Conservation (phyloP, 1,140 invertebrate genomes). For the Leptinotarsa undecemlineata region DNA sequence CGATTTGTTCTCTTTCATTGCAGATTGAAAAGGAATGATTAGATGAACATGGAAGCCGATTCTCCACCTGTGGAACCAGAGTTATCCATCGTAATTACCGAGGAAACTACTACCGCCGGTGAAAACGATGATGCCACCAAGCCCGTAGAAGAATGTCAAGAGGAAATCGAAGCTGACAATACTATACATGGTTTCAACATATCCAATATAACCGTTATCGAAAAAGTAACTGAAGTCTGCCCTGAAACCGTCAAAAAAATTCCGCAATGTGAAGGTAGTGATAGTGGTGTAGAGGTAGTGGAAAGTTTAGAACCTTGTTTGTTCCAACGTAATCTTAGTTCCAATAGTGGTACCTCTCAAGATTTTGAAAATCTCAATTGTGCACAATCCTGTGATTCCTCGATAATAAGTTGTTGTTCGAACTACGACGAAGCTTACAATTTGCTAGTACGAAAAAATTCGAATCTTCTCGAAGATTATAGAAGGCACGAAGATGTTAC, state of each 20-base stretch:
- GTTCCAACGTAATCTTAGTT: conserved; percentile 58
- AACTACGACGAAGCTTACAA: conserved; percentile 67
- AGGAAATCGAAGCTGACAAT: conserved; percentile 39
- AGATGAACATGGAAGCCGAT: conserved; percentile 9
- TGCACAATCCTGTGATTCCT: conserved; percentile 70
- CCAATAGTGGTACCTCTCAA: conserved; percentile 66
- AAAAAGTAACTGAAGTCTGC: conserved; percentile 30
- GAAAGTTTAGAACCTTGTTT: conserved; percentile 57
- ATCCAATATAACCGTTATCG: conserved; percentile 48
- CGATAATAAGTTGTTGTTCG: conserved; percentile 74
- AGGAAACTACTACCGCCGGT: neutral
- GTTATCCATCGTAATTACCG: neutral
- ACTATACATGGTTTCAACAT: conserved; percentile 47
- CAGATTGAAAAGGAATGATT: conserved; percentile 7
- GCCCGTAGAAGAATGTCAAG: conserved; percentile 23
- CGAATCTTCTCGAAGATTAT: conserved; percentile 55
- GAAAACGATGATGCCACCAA: neutral
- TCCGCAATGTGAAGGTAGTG: conserved; percentile 67
- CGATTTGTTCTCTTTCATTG: neutral
- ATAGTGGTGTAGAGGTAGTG: conserved; percentile 75
- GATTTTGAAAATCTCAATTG: conserved; percentile 61
- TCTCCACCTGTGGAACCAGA: neutral
- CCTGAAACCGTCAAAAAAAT: conserved; percentile 21
- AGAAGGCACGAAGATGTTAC: conserved; percentile 60
- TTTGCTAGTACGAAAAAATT: conserved; percentile 58